phyloP scores from a whole-genome alignment of 2,113 vertebrate genomes.

The Nerophis lumbriciformis region DNA sequence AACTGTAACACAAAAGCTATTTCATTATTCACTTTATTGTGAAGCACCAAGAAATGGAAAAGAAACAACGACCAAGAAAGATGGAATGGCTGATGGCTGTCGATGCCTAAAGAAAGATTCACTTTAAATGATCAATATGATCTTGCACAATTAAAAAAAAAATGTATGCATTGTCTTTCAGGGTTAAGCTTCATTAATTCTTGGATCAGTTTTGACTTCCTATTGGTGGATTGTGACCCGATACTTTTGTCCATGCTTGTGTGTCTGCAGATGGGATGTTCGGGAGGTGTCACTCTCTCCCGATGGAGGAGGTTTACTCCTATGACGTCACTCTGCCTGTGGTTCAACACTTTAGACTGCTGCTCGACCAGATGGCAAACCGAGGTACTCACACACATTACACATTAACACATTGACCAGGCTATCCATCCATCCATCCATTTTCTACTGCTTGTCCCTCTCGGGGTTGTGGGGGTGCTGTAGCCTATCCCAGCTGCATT shows the following conservation, averaged over 20 bases:
- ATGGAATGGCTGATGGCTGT: too few relatives aligned
- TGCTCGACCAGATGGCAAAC: constrained; percentile 81
- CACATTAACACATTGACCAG: neutral
- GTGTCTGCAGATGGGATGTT: constrained; percentile 83
- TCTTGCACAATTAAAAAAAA: too few relatives aligned
- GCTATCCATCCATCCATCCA: too few relatives aligned
- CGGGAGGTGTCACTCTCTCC: constrained; percentile 82
- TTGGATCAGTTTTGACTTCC: neutral
- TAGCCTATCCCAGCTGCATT: too few relatives aligned
- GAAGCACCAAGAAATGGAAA: neutral
- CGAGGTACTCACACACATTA: constrained; percentile 70
- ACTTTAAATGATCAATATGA: too few relatives aligned
- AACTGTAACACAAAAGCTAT: too few relatives aligned
- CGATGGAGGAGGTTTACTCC: constrained; percentile 71
- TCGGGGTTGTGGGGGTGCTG: too few relatives aligned
- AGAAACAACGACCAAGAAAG: neutral
- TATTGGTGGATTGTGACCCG: neutral
- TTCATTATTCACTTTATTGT: too few relatives aligned
- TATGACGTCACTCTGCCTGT: constrained; percentile 80
- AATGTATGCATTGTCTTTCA: too few relatives aligned
- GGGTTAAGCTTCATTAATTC: too few relatives aligned
- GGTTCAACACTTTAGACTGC: constrained; percentile 76
- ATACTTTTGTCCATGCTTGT: constrained; percentile 3
- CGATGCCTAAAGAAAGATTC: too few relatives aligned
- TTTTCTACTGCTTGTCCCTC: too few relatives aligned